Evolutionary conservation across 2,888 invertebrate species (phyloP).

Genomic region (Chrysopilus asiliformis): DNA sequence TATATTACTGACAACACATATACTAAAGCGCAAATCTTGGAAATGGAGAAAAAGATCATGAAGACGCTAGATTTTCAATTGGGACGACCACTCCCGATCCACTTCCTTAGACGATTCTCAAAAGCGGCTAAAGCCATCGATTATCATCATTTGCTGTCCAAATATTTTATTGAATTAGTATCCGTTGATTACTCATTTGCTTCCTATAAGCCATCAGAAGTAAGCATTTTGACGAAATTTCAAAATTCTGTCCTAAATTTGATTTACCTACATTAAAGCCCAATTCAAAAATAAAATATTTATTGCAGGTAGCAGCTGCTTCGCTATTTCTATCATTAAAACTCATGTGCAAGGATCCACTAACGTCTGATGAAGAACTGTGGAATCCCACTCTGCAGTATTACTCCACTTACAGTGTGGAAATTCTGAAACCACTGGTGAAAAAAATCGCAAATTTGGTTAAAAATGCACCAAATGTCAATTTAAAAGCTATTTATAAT

Average conservation of each 20-base stretch:
- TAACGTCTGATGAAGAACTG: constrained; percentile 33
- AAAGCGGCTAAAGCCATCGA: constrained; percentile 47
- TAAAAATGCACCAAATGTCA: constrained; percentile 51
- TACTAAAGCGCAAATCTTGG: constrained; percentile 58
- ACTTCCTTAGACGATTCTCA: constrained; percentile 72
- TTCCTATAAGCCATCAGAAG: constrained; percentile 65
- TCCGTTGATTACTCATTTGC: constrained; percentile 69
- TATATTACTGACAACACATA: constrained; percentile 85
- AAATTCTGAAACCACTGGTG: constrained; percentile 55
- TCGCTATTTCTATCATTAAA: constrained; percentile 30
- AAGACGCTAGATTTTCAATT: constrained; percentile 63
- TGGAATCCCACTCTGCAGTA: constrained; percentile 65
- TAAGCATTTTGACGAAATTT: too few relatives aligned
- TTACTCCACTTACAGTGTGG: constrained; percentile 61
- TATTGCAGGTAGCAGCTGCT: constrained; percentile 29
- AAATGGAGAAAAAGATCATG: constrained; percentile 72
- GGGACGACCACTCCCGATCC: constrained; percentile 74
- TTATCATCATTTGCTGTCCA: constrained; percentile 63
- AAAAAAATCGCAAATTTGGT: constrained; percentile 55
- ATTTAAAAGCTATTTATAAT: constrained; percentile 52
- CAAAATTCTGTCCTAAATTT: constrained; percentile 1
- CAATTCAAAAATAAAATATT: constrained; percentile 1
- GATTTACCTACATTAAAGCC: neutral
- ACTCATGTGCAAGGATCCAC: constrained; percentile 27
- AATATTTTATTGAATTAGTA: constrained; percentile 80